Base-by-base conservation (phyloP, 1,140 invertebrate species). In the Chionoecetes opilio region DNA sequence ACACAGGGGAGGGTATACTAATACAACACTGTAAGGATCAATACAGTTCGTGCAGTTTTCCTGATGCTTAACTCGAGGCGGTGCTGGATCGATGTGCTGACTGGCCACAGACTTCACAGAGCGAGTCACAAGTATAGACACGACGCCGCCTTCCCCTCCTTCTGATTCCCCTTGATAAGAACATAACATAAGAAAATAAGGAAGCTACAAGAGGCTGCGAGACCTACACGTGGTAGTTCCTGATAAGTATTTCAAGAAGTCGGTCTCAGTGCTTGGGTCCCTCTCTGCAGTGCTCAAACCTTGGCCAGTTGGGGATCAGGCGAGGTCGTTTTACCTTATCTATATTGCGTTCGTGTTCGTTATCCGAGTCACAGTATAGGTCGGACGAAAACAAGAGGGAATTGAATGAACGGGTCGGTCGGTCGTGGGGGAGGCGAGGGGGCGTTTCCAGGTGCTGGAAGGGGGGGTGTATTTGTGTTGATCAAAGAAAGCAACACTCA, bases 1-100 rank as follows among this genome's bases (percentile, higher is more conserved):
- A 89, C 29, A 38, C 41, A 89, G 29, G 41, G 29, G 41, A 75
- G 63, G 63, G 63, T 89, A 89, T 89, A 89, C 35, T 38, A 89
- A 17, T 41, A 29, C 32, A 37, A 9, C 14, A 37, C 29, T 14
- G 1, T 41, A 21, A 75, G 63, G n/a, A 75, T 75, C 63, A 75
- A 75, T 75, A 75, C 63, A 26, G 63, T 75, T 75, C 63, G 63
- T 75, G 63, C n/a, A 75, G 63, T 75, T 75, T 75, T 75, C 63
- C 63, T 75, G 63, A n/a, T 75, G 63, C 63, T 75, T 75, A 75
- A 75, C 63, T 75, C 63, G 63, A 75, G 63, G 63, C 63, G 63
- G 21, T 75, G 63, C 11, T 75, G 63, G 63, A 75, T 75, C 63
- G 63, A 75, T 75, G 63, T 75, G 63, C 63, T 75, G 63, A 75